Base-by-base conservation (phyloP, 2,888 invertebrate genomes). In the Oxytorus armatus region DNA sequence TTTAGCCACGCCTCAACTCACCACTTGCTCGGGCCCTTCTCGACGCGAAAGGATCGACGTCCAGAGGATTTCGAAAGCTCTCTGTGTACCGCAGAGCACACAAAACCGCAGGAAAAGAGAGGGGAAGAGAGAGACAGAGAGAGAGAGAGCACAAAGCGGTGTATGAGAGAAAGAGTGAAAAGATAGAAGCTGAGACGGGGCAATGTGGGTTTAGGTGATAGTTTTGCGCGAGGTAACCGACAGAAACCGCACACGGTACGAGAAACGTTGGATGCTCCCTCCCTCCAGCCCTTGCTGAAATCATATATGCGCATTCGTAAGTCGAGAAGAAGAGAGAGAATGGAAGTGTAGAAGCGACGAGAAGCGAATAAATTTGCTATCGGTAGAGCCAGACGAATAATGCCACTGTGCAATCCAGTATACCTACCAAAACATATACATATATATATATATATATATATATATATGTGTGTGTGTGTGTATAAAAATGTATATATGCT, bases 261-360 rank as follows among this genome's bases (percentile, higher is more conserved):
- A 29, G 55, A 55, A 14, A 61, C 53, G 66, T 29, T 51, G 66
- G 36, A 42, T 21, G 47, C 25, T 51, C 29, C n/a, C n/a, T n/a
- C n/a, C n/a, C n/a, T n/a, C n/a, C n/a, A n/a, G n/a, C n/a, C n/a
- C 49, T 70, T 36, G 65, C 36, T 66, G 80, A 79, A 84, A 84
- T 84, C 84, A 84, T 84, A 84, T 82, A 84, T 84, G 84, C 81
- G 84, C 84, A 84, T 84, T 79, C 70, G 82, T 78, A 82, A 82
- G 77, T 79, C 69, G 76, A 63, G 75, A 66, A 79, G 80, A 80
- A 63, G 33, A 73, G 65, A 51, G 51, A 51, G 51, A 65, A 57
- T 29, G 66, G 49, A 39, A 42, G 59, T 21, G 59, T 55, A 47
- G 70, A 76, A 68, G 53, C 66, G 75, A 61, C 59, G 72, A 76